These are phyloP conservation scores for Pteronotus mesoamericanus DNA, from an alignment of 2,797 vertebrate species.

Conservation along the genomic window DNA sequence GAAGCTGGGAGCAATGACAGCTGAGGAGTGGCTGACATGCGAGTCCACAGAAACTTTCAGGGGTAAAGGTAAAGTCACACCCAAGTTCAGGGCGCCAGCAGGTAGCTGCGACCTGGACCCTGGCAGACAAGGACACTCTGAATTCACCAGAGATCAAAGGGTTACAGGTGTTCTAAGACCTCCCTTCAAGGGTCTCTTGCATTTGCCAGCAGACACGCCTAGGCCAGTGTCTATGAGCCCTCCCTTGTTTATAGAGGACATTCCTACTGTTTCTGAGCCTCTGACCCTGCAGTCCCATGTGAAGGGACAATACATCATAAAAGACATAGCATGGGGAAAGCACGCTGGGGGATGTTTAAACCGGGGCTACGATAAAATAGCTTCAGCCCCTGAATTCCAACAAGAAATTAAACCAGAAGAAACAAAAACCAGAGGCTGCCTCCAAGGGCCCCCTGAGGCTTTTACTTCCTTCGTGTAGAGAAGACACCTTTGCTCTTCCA, in stretches of 20 bases:
- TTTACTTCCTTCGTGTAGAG: not conserved
- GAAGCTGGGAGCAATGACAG: not conserved
- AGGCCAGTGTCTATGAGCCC: not conserved
- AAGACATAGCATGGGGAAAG: not conserved
- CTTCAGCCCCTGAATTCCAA: not conserved
- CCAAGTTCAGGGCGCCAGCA: not conserved
- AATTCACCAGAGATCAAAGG: not conserved
- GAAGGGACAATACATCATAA: not conserved
- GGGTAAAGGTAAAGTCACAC: not conserved
- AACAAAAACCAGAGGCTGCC: not conserved
- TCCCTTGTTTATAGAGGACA: not conserved
- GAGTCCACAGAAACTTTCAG: not conserved
- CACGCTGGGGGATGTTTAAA: not conserved
- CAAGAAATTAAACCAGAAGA: not conserved
- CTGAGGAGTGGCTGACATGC: not conserved
- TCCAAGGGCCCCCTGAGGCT: not conserved
- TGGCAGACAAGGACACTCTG: not conserved
- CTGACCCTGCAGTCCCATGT: not conserved
- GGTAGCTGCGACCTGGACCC: not conserved
- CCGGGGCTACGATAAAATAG: not conserved
- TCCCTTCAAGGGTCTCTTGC: not conserved
- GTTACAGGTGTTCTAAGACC: not conserved
- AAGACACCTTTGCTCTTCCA: not conserved
- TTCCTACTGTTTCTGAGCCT: not conserved
- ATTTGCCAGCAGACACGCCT: not conserved